Percentiles rank a stretch among this genome's conserved stretches.
These are phyloP conservation scores for Diplazon laetatorius DNA, from an alignment of 2,888 invertebrate species.

Conservation along the genomic window DNA sequence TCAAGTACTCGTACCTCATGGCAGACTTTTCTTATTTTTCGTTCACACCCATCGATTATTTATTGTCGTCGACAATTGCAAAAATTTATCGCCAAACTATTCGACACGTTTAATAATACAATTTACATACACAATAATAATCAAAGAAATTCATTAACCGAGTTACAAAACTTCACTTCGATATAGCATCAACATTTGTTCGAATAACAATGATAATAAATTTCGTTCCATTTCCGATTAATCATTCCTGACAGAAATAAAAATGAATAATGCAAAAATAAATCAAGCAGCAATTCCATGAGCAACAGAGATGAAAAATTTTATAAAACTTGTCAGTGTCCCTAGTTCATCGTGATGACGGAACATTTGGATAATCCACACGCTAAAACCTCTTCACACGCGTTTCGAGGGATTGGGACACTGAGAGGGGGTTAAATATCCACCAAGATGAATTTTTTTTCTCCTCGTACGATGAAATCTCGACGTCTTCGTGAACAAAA, in stretches of 20 bases:
- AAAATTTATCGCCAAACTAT: not conserved
- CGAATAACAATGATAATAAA: too few species aligned
- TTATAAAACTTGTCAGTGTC: not conserved
- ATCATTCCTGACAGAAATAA: not conserved
- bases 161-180: too few species aligned
- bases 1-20: constrained; percentile 2
- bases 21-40: not conserved
- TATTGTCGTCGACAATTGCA: not conserved
- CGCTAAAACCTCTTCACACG: constrained; percentile 9
- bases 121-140: not conserved
- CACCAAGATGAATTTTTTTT: constrained; percentile 52
- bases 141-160: too few species aligned
- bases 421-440: constrained; percentile 51
- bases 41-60: not conserved
- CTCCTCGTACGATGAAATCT: constrained; percentile 45
- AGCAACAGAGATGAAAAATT: not conserved
- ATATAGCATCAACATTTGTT: too few species aligned
- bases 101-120: not conserved
- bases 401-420: constrained; percentile 10
- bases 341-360: not conserved
- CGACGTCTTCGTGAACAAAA: constrained; percentile 21
- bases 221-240: not conserved
- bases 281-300: not conserved
- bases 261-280: not conserved
- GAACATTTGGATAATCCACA: not conserved